phyloP scores from a whole-genome alignment of 37 sponge, comb jelly and placozoan species.

The Hormiphora californensis region DNA sequence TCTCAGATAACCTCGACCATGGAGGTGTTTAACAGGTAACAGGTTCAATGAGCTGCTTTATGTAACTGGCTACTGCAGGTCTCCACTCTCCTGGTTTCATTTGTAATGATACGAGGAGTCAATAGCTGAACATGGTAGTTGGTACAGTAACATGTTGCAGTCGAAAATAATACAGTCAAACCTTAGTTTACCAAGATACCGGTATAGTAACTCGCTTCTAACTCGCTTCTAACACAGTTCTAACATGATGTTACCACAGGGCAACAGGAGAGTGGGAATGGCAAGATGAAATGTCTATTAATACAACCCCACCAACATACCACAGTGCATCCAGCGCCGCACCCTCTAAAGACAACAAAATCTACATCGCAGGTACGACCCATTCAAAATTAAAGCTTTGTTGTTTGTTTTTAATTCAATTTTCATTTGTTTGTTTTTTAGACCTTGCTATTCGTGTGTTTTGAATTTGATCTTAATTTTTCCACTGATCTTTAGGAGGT shows the following conservation, averaged over 20 bases:
- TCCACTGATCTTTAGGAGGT: not conserved
- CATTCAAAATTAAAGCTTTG: no score
- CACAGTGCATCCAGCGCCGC: not conserved
- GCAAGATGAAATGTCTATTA: not conserved
- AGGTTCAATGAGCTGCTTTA: not conserved
- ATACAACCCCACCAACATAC: not conserved
- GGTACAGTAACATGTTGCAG: no score
- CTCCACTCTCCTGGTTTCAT: no score
- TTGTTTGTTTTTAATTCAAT: no score
- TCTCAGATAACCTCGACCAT: not conserved
- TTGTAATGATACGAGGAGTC: no score
- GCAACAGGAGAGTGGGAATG: not conserved
- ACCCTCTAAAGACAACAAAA: not conserved
- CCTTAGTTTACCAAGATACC: no score
- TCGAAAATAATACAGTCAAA: no score
- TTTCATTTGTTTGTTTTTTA: not conserved
- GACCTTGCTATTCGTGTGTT: not conserved
- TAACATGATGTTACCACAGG: no score
- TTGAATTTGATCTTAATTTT: not conserved
- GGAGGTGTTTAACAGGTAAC: slow-evolving; percentile 20
- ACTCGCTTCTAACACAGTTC: no score
- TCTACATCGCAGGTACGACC: slow-evolving; percentile 36
- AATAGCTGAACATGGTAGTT: no score
- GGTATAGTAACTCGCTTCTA: no score
- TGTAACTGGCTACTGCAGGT: not conserved